phyloP scores from a whole-genome alignment of 1,140 invertebrate genomes.

The Drosophila aff. region DNA sequence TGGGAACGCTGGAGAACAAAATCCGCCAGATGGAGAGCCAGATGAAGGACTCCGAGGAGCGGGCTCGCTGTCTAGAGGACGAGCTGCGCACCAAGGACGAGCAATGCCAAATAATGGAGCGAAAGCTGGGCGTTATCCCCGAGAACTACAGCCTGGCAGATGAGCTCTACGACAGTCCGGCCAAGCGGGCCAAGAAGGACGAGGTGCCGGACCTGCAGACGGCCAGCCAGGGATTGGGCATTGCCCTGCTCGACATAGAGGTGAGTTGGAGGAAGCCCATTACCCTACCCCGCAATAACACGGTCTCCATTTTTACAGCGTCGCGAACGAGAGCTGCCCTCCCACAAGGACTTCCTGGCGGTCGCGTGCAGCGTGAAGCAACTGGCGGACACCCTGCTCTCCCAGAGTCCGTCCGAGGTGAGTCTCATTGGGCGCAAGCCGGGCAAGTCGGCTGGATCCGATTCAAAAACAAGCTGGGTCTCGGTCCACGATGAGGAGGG shows the following conservation, averaged over 20 bases:
- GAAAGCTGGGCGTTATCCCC: conserved; percentile 59
- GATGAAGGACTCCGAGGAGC: conserved; percentile 58
- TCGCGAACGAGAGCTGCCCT: conserved; percentile 64
- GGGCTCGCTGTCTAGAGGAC: conserved; percentile 67
- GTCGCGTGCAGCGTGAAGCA: conserved; percentile 79
- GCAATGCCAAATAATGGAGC: conserved; percentile 59
- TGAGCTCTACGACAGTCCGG: conserved; percentile 74
- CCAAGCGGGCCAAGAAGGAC: conserved; percentile 66
- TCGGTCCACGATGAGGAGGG: neutral
- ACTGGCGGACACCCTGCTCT: conserved; percentile 74
- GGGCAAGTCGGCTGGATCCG: neutral
- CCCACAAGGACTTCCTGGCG: conserved; percentile 72
- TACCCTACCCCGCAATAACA: neutral
- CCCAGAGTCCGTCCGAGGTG: conserved; percentile 70
- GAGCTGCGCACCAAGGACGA: conserved; percentile 80
- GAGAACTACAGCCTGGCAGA: conserved; percentile 75
- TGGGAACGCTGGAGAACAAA: conserved; percentile 81
- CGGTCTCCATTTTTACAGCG: conserved; percentile 30
- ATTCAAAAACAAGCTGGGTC: conserved; percentile 5
- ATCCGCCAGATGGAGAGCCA: conserved; percentile 58
- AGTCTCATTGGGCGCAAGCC: conserved; percentile 32
- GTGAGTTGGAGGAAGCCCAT: conserved; percentile 27
- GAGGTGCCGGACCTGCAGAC: conserved; percentile 60
- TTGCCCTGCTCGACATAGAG: conserved; percentile 66
- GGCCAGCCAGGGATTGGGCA: conserved; percentile 65